phyloP scores from a whole-genome alignment of 2,888 invertebrate genomes.

The Drepana falcataria region DNA sequence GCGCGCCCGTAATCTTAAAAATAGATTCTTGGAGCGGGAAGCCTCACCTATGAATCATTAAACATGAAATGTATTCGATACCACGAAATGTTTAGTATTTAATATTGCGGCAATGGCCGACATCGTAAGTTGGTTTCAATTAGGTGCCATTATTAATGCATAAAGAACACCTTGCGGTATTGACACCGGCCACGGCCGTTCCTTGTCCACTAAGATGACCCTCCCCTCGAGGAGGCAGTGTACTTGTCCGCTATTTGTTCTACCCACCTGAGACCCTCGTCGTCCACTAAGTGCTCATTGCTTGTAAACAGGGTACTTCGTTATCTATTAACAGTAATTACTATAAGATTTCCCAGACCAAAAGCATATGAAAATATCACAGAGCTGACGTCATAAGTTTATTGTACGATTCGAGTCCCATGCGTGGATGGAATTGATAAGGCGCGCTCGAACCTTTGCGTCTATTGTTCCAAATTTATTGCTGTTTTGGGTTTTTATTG shows the following conservation, averaged over 20 bases:
- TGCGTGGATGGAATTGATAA: constrained; percentile 77
- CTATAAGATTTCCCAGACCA: constrained; percentile 11
- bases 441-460: constrained; percentile 76
- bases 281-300: constrained; percentile 75
- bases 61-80: not conserved
- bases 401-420: constrained; percentile 65
- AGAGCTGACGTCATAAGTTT: constrained; percentile 69
- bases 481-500: constrained; percentile 81
- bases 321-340: constrained; percentile 43
- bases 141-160: constrained; percentile 71
- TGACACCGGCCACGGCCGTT: constrained; percentile 49
- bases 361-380: constrained; percentile 8
- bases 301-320: constrained; percentile 68
- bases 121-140: constrained; percentile 67
- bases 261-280: constrained; percentile 68
- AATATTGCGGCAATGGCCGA: constrained; percentile 51
- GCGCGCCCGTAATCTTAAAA: constrained; percentile 17
- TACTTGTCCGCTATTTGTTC: constrained; percentile 70
- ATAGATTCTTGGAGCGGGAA: constrained; percentile 11
- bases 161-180: constrained; percentile 64
- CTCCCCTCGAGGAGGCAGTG: constrained; percentile 52
- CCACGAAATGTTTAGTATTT: constrained; percentile 39
- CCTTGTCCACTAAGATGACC: constrained; percentile 68
- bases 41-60: constrained; percentile 7
- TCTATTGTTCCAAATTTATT: constrained; percentile 79